Evolutionary conservation across 1,140 invertebrate species (phyloP).

Genomic region (Copidosoma floridanum): DNA sequence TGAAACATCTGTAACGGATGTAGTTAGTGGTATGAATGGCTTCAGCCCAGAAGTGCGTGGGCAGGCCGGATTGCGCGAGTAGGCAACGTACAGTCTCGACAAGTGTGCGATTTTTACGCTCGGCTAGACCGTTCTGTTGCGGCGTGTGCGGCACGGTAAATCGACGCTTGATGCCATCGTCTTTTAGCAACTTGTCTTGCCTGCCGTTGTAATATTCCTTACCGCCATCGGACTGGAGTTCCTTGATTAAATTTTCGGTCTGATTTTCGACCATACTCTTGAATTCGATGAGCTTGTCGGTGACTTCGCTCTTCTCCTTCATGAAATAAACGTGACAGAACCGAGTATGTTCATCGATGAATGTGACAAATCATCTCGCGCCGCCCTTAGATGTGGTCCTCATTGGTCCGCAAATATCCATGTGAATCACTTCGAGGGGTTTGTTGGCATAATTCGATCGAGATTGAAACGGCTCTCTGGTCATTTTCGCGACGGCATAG

Average conservation of each 20-base stretch:
- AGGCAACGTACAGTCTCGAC: constrained; percentile 35
- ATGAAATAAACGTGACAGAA: constrained; percentile 27
- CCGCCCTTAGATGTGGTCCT: too few relatives aligned
- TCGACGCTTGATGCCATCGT: neutral
- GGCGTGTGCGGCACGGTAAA: constrained; percentile 17
- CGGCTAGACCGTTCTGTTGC: constrained; percentile 21
- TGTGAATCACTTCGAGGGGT: too few relatives aligned
- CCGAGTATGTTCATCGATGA: too few relatives aligned
- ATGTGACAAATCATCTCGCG: too few relatives aligned
- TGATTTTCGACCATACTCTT: constrained; percentile 33
- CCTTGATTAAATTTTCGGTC: constrained; percentile 35
- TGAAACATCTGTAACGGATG: constrained; percentile 17
- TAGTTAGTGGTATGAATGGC: constrained; percentile 20
- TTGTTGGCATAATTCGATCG: too few relatives aligned
- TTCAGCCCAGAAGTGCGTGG: constrained; percentile 21
- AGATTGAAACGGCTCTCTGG: too few relatives aligned
- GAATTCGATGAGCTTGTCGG: too few relatives aligned
- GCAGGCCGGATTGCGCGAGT: constrained; percentile 6
- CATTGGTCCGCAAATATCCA: too few relatives aligned
- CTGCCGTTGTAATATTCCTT: constrained; percentile 37
- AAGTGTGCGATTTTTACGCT: too few relatives aligned
- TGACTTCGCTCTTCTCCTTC: too few relatives aligned
- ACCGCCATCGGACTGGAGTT: too few relatives aligned
- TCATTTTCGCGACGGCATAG: too few relatives aligned
- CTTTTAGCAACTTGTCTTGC: constrained; percentile 28